These are phyloP conservation scores for Tetrax tetrax DNA, from an alignment of 2,113 vertebrate genomes.

Conservation along the genomic window DNA sequence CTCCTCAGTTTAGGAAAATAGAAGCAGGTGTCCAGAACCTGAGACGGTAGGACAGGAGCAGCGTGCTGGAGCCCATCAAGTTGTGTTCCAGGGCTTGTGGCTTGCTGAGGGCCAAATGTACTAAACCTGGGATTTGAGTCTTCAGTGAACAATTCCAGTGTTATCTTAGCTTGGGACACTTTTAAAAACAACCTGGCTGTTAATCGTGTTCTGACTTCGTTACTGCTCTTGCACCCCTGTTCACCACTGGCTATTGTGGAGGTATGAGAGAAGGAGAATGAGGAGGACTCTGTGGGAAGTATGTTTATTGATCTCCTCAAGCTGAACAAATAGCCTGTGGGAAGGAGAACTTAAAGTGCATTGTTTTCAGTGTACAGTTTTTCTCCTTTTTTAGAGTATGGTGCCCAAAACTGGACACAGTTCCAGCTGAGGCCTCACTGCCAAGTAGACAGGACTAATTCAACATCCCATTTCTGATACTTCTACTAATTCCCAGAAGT, in stretches of 20 bases:
- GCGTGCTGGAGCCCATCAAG: not conserved
- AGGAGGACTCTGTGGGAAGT: not conserved
- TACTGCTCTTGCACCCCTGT: not conserved
- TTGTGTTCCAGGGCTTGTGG: not conserved
- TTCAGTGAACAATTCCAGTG: not conserved
- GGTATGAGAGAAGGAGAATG: not conserved
- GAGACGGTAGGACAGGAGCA: not conserved
- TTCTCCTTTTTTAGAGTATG: not conserved
- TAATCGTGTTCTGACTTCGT: not conserved
- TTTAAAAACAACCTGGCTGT: not conserved
- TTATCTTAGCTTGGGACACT: not conserved
- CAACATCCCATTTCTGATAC: not conserved
- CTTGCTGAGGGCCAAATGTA: not conserved
- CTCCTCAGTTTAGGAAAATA: not conserved
- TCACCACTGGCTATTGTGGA: not conserved
- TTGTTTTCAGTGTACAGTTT: not conserved
- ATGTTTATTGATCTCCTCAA: not conserved
- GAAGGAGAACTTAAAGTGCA: not conserved
- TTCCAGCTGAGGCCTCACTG: conserved; percentile 3
- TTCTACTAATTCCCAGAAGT: not conserved
- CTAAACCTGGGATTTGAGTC: not conserved
- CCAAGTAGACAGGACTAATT: conserved; percentile 5
- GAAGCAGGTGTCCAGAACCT: not conserved
- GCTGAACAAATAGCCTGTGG: not conserved
- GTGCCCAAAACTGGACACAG: not conserved